Evolutionary conservation across 2,113 vertebrate species (phyloP).

Genomic region (Neogale vison): DNA sequence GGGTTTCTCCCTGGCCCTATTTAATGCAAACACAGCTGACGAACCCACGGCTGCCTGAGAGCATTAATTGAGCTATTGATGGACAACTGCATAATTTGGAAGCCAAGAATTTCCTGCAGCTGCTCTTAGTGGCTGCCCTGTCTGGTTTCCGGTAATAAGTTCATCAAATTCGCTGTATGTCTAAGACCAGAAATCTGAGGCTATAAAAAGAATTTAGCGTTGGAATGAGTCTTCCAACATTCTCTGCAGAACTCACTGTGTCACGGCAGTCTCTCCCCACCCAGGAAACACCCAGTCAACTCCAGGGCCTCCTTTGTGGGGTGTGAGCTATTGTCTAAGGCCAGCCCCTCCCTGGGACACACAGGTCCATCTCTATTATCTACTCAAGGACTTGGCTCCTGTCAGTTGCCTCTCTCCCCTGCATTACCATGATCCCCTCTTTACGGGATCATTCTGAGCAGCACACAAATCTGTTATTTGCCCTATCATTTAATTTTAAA

Average conservation of each 20-base stretch:
- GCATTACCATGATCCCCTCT: not conserved
- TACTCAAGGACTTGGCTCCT: not conserved
- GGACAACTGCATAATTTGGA: conserved; percentile 33
- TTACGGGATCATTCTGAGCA: not conserved
- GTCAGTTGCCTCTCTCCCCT: not conserved
- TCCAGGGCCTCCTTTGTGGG: not conserved
- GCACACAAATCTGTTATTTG: not conserved
- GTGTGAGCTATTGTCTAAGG: not conserved
- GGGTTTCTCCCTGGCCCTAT: not conserved
- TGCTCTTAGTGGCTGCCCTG: not conserved
- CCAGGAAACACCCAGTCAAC: not conserved
- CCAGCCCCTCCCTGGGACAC: not conserved
- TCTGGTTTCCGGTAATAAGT: conserved; percentile 47
- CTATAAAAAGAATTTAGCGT: not conserved
- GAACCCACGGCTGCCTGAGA: not conserved
- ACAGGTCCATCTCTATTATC: not conserved
- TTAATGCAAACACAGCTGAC: conserved; percentile 29
- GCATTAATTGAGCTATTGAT: not conserved
- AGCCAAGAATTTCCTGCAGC: conserved; percentile 43
- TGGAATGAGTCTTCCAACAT: not conserved
- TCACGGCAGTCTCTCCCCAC: rapidly evolving
- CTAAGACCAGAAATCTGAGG: conserved; percentile 6
- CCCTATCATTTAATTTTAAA: not conserved
- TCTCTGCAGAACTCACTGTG: not conserved
- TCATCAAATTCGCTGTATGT: not conserved